Base-by-base conservation (phyloP, 2,113 vertebrate genomes). In the Bambusicola thoracicus region DNA sequence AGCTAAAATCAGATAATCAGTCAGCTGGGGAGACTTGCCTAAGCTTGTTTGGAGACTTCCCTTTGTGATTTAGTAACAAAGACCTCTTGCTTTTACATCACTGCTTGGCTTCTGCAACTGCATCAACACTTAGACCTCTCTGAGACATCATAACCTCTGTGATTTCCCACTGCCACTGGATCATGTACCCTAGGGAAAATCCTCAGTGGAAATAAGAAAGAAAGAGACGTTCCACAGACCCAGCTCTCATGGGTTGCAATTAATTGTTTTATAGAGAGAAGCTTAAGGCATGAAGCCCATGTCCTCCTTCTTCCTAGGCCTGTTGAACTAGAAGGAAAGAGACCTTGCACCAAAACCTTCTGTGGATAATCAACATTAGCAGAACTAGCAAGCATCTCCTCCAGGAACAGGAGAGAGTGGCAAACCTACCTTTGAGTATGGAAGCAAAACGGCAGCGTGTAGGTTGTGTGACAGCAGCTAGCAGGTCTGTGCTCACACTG, bases 111-210 rank as follows among this genome's bases (percentile, higher is more conserved):
- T 78, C 30, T 70, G 67, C 36, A 67, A 44, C 32, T 24, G 5
- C 0, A 0, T 49, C 40, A 83, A 3, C 22, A n/a, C 2, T 16
- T 18, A 29, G 61, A 74, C 13, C 36, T 53, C 61, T 58, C 56
- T n/a, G 66, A 76, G 51, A 12, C 34, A 11, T 0, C 2, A 17
- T 49, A 36, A 7, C 15, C 14, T 58, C n/a, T 1, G 1, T 70
- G n/a, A 34, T 56, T 83, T 63, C 48, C 25, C n/a, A 18, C 10
- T 8, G 24, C 2, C 18, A 65, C 16, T 63, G 76, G 16, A 77
- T 48, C 24, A 15, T 16, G n/a, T 16, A 11, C 4, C 27, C 32
- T 70, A 53, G 65, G 49, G 27, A 25, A 75, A 80, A 24, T 43
- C 24, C 8, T 15, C 13, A 58, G 21, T 25, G 56, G 55, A 51